Conservation (phyloP, 2,113 vertebrate species). For the Hepsetus odoe region DNA sequence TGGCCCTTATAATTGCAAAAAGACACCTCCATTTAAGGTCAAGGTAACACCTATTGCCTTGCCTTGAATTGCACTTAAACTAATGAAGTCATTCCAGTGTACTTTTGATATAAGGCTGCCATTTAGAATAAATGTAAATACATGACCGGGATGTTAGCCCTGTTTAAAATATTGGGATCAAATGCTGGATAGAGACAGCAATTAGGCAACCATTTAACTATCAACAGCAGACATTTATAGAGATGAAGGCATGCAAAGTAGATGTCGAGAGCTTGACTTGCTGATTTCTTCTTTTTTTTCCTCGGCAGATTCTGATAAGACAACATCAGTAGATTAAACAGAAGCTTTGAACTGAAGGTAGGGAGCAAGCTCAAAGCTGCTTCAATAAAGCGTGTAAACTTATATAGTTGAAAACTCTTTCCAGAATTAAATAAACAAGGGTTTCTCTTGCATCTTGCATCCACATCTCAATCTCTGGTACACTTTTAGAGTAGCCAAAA, state of each 20-base stretch:
- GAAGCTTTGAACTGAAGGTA: slow-evolving; percentile 9
- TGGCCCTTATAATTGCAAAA: slow-evolving; percentile 20
- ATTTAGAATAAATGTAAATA: slow-evolving; percentile 13
- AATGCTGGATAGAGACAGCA: slow-evolving; percentile 11
- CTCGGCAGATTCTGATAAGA: neutral
- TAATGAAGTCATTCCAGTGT: slow-evolving; percentile 17
- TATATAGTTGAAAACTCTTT: too few relatives aligned
- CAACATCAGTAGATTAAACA: neutral
- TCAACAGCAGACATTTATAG: slow-evolving; percentile 11
- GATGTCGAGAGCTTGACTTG: neutral
- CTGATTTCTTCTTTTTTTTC: neutral
- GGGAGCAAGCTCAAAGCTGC: neutral
- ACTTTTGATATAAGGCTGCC: slow-evolving; percentile 30
- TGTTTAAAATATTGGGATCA: slow-evolving; percentile 15
- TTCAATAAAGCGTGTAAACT: neutral
- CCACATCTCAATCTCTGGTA: too few relatives aligned
- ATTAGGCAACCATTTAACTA: slow-evolving; percentile 27
- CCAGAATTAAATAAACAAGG: too few relatives aligned
- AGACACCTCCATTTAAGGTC: slow-evolving; percentile 36
- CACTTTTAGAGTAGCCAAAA: too few relatives aligned
- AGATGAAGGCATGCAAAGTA: slow-evolving; percentile 1
- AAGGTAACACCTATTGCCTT: slow-evolving; percentile 20
- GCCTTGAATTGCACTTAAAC: slow-evolving; percentile 5
- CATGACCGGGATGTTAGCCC: slow-evolving; percentile 11
- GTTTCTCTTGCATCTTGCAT: too few relatives aligned